Evolutionary conservation across 1,140 invertebrate genomes (phyloP).

Genomic region (Apis florea): DNA sequence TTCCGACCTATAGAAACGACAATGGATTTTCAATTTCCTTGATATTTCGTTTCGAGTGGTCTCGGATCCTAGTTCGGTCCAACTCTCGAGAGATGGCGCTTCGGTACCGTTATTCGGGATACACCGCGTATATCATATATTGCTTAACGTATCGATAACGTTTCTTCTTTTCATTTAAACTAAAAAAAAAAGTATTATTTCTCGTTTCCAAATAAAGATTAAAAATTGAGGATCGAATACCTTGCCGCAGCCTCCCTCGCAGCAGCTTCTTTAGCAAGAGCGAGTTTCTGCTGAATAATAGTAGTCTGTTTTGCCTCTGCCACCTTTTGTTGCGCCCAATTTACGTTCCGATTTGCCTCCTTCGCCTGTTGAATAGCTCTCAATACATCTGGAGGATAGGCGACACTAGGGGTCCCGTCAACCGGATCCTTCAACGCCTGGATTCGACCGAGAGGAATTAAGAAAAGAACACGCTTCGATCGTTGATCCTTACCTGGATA

Average conservation of each 20-base stretch:
- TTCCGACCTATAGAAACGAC: constrained; percentile 66
- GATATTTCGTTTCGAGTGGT: too few species aligned
- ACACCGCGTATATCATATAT: too few species aligned
- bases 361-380: constrained; percentile 76
- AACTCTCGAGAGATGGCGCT: too few species aligned
- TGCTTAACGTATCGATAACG: too few species aligned
- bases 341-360: constrained; percentile 76
- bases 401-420: constrained; percentile 73
- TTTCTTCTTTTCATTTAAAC: neutral
- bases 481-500: constrained; percentile 69
- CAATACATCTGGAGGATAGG: constrained; percentile 74
- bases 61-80: too few species aligned
- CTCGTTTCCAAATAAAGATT: too few species aligned
- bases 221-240: constrained; percentile 48
- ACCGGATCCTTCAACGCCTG: constrained; percentile 70
- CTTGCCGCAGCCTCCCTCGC: constrained; percentile 74
- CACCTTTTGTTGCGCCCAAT: constrained; percentile 75
- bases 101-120: too few species aligned
- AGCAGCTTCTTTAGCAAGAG: constrained; percentile 75
- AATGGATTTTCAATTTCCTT: neutral
- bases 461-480: neutral
- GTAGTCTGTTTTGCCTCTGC: constrained; percentile 75
- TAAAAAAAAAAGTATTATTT: too few species aligned
- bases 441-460: constrained; percentile 8
- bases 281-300: constrained; percentile 75